Percentiles rank a stretch among this genome's conserved stretches.
Conservation (phyloP, 2,113 vertebrate genomes). For the Alexandromys fortis region DNA sequence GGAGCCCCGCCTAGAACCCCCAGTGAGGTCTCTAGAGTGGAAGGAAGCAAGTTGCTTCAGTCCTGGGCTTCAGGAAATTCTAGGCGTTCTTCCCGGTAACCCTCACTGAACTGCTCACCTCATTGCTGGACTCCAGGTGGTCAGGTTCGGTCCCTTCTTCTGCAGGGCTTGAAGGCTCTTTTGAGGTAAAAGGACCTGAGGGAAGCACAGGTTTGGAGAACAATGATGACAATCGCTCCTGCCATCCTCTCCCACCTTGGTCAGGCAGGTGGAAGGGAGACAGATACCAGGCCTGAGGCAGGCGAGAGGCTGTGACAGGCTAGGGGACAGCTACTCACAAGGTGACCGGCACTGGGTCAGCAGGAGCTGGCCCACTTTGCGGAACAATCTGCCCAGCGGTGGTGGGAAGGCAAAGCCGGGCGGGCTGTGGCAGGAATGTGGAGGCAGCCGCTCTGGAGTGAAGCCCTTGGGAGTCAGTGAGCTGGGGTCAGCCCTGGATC, state of each 20-base stretch:
- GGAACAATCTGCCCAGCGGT: slow-evolving; percentile 38
- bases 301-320: background rate
- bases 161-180: background rate
- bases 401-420: slow-evolving; percentile 67
- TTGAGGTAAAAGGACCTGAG: slow-evolving; percentile 44
- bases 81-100: background rate
- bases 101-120: slow-evolving; percentile 22
- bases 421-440: slow-evolving; percentile 68
- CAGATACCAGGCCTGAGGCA: background rate
- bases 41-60: background rate
- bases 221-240: accelerated
- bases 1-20: background rate
- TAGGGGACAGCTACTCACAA: slow-evolving; percentile 57
- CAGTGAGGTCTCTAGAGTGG: background rate
- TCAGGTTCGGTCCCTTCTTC: background rate
- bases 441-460: slow-evolving; percentile 74
- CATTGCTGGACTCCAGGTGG: background rate
- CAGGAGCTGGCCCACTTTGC: slow-evolving; percentile 64
- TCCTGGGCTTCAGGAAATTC: no score
- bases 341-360: background rate
- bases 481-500: background rate
- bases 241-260: background rate
- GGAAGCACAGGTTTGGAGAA: background rate
- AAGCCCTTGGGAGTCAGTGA: slow-evolving; percentile 67
- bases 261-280: background rate